These are phyloP conservation scores for Physella acuta DNA, from an alignment of 1,140 invertebrate species.

Conservation along the genomic window DNA sequence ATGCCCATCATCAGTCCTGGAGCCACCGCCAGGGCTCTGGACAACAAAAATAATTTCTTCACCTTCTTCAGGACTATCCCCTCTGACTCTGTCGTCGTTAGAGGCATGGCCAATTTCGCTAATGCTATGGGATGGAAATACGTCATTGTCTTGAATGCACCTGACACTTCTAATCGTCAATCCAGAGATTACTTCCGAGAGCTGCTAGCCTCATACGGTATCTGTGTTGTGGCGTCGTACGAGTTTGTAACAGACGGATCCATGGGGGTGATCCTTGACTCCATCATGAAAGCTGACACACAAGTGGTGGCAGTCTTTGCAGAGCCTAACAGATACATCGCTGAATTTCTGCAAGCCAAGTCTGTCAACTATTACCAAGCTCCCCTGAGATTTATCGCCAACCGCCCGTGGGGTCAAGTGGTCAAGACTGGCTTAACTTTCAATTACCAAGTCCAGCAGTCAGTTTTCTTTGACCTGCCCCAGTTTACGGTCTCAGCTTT, in stretches of 20 bases:
- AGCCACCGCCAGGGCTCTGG: conserved; percentile 71
- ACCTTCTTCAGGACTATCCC: conserved; percentile 80
- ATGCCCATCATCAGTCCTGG: conserved; percentile 46
- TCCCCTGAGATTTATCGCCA: conserved; percentile 44
- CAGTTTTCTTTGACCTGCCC: conserved; percentile 32
- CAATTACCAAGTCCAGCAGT: conserved; percentile 4
- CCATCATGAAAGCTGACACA: conserved; percentile 40
- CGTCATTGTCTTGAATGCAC: conserved; percentile 48
- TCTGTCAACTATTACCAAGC: not conserved
- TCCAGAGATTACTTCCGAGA: conserved; percentile 37
- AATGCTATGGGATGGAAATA: conserved; percentile 43
- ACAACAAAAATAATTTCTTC: conserved; percentile 71
- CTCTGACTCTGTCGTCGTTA: conserved; percentile 76
- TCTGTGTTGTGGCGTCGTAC: conserved; percentile 49
- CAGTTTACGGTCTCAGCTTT: conserved; percentile 27
- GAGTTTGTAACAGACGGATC: conserved; percentile 52
- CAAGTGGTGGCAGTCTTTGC: conserved; percentile 53
- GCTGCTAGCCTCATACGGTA: conserved; percentile 33
- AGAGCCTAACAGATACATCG: conserved; percentile 41
- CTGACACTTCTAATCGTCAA: conserved; percentile 38
- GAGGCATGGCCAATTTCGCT: conserved; percentile 65
- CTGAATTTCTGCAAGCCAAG: conserved; percentile 40
- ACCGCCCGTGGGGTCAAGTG: conserved; percentile 31
- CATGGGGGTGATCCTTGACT: conserved; percentile 37
- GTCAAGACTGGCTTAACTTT: not conserved